phyloP scores from a whole-genome alignment of 2,113 vertebrate species.

The Mohoua ochrocephala region DNA sequence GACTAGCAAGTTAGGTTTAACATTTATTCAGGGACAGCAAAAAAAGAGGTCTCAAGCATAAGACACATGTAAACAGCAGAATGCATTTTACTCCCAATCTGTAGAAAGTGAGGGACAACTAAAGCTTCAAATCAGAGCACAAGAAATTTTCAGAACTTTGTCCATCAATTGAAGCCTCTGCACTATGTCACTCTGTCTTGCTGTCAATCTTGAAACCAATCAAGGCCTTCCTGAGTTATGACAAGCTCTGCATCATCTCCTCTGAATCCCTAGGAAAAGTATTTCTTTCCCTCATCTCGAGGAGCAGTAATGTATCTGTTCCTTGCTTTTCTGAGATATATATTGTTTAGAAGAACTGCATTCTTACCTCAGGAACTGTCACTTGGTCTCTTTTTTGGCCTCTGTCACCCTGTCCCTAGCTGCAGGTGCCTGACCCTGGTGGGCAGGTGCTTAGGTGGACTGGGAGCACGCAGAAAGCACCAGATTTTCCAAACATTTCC shows the following conservation, averaged over 20 bases:
- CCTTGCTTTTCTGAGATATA: background rate
- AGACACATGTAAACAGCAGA: background rate
- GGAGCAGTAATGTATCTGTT: background rate
- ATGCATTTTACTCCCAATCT: background rate
- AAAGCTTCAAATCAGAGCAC: background rate
- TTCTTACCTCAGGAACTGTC: background rate
- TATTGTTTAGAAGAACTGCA: background rate
- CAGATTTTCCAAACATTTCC: background rate
- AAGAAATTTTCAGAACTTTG: background rate
- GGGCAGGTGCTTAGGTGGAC: background rate
- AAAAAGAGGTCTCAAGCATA: background rate
- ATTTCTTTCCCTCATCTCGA: background rate
- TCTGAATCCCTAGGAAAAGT: background rate
- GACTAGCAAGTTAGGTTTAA: background rate
- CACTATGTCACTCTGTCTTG: background rate
- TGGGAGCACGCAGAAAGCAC: background rate
- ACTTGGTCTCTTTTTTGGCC: background rate
- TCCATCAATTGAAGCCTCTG: background rate
- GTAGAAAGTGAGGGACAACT: background rate
- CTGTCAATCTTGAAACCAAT: background rate
- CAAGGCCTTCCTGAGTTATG: background rate
- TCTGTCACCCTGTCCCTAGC: background rate
- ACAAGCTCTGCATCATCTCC: background rate
- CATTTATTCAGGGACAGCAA: background rate
- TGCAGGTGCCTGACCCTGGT: background rate